Conservation (phyloP, 2,113 vertebrate species). For the Picathartes gymnocephalus region DNA sequence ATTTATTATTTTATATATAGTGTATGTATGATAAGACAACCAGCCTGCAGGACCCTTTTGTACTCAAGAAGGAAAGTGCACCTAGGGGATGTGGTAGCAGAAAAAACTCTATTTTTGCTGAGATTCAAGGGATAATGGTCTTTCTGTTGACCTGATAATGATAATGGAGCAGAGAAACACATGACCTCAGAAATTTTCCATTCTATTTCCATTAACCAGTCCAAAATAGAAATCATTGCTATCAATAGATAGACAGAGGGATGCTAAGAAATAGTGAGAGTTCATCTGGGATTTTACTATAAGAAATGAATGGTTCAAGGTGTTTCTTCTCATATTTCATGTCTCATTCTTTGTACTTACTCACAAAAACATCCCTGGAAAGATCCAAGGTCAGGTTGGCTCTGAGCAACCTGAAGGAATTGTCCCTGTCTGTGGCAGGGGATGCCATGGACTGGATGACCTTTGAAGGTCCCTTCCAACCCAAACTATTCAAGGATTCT, state of each 20-base stretch:
- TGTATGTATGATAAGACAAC: neutral
- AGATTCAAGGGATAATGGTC: neutral
- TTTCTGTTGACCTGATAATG: neutral
- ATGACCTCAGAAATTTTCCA: neutral
- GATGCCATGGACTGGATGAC: neutral
- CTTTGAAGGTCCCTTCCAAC: neutral
- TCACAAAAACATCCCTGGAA: neutral
- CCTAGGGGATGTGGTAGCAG: neutral
- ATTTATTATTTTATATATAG: neutral
- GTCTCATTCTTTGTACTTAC: neutral
- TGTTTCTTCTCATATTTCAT: neutral
- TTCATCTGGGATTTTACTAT: neutral
- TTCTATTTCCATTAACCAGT: neutral
- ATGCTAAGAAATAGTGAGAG: neutral
- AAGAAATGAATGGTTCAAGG: neutral
- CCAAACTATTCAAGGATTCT: neutral
- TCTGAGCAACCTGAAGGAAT: neutral
- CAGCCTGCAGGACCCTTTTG: neutral
- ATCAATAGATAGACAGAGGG: neutral
- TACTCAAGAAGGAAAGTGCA: neutral
- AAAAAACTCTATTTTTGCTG: neutral
- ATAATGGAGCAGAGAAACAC: neutral
- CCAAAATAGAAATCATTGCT: neutral
- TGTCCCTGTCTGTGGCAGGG: neutral
- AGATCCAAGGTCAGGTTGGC: neutral